A percentile compares a stretch with the other conserved stretches of the same genome.
phyloP scores from a whole-genome alignment of 2,113 vertebrate species.

The Periophthalmodon schlosseri region DNA sequence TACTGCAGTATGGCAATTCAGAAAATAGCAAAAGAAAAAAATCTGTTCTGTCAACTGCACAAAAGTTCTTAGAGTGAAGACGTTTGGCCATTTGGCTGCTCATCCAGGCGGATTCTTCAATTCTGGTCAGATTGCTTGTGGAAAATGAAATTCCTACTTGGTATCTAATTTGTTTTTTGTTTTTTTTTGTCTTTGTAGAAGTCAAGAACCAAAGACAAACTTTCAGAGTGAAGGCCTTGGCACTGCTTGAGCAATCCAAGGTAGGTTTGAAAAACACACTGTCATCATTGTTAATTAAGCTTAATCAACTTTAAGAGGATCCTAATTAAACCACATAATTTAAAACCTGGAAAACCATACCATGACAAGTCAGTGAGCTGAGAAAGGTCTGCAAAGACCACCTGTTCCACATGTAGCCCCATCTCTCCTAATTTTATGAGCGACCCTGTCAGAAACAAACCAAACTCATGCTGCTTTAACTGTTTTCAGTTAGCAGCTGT shows the following conservation, averaged over 20 bases:
- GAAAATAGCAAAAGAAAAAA: no score
- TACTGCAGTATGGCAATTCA: neutral
- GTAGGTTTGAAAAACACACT: slow-evolving; percentile 40
- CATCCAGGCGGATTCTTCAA: no score
- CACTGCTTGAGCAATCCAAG: slow-evolving; percentile 71
- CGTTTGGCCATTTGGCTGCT: no score
- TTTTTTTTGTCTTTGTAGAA: slow-evolving; percentile 54
- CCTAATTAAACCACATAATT: neutral
- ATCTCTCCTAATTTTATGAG: slow-evolving; percentile 40
- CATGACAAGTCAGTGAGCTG: slow-evolving; percentile 27
- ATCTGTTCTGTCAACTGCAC: no score
- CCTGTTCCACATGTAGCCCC: slow-evolving; percentile 53
- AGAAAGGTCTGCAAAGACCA: slow-evolving; percentile 56
- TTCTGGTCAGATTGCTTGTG: no score
- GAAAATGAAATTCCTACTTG: no score
- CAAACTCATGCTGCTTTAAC: slow-evolving; percentile 25
- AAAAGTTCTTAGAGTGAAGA: no score
- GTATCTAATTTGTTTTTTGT: neutral
- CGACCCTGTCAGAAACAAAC: slow-evolving; percentile 26
- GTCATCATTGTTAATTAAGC: neutral
- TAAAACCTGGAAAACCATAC: no score
- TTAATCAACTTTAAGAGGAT: neutral
- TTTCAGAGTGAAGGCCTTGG: slow-evolving; percentile 56
- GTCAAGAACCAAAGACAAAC: slow-evolving; percentile 58
- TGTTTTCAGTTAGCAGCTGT: slow-evolving; percentile 23